Evolutionary conservation across 2,113 vertebrate genomes (phyloP), one percentile per base, ranked within the genome.

Genomic region (Paedocypris sp.): DNA sequence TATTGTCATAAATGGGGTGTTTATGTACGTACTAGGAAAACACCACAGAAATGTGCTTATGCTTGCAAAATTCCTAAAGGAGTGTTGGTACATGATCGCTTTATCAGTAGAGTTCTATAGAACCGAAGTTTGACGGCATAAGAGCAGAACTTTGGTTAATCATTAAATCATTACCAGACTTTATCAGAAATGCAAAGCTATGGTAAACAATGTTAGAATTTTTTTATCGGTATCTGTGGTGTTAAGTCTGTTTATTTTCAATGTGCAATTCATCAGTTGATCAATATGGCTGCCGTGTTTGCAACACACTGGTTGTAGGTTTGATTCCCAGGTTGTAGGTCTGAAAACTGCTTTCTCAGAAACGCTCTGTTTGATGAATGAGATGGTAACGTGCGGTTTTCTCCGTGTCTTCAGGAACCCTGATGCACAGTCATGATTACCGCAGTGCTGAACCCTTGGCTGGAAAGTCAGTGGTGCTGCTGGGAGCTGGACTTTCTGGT

Each of bases 401-500:
- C 11, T 56, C 1, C 62, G 3, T 53, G 19, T 56, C 3, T 62
- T 41, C 41, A 90, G 88, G 87, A 3, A 35, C 15, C 16, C 67
- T 89, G 11, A 80, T 90, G 28, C 88, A 91, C 78, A 90, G 89
- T 54, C 89, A 89, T 36, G 54, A 75, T 1, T 91, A 88, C 73
- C 73, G 79, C 49, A 72, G 16, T 5, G 68, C 88, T 0, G 87
- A 89, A 52, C 71, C 78, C 11, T 86, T 86, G 60, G 65, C 79
- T 0, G 83, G 81, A 18, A 79, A 73, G 54, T 78, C 78, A 0
- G 79, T 88, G 52, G 69, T 89, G 41, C 67, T 90, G 49, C 69
- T 91, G 38, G 89, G 89, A 36, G 85, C 85, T 18, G 85, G 80
- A 20, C 75, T 84, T 3, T 91, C 88, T 2, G 89, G 87, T 1